A percentile compares a stretch with the other conserved stretches of the same genome.
These are phyloP conservation scores for Phania funesta DNA, from an alignment of 2,888 invertebrate genomes.

Conservation along the genomic window DNA sequence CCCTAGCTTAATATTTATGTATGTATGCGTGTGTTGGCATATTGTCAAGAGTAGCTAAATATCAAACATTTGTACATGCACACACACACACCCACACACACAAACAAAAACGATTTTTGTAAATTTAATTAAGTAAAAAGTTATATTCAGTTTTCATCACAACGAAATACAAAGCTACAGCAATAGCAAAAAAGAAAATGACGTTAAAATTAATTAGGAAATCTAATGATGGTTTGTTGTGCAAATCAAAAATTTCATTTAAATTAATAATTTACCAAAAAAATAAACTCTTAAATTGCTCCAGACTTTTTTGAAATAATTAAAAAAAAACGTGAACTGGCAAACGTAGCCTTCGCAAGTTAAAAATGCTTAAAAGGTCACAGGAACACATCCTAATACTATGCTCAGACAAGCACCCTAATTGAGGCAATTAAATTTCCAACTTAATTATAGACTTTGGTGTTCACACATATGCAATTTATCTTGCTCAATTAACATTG, in stretches of 20 bases:
- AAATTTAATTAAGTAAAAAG: constrained; percentile 51
- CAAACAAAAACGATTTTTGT: constrained; percentile 43
- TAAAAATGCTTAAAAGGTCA: too few relatives aligned
- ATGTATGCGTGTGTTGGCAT: constrained; percentile 42
- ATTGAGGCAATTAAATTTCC: too few relatives aligned
- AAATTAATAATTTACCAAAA: neutral
- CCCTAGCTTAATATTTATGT: neutral
- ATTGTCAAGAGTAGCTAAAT: constrained; percentile 44
- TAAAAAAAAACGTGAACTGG: neutral
- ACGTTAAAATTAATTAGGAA: constrained; percentile 35
- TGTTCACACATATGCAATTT: too few relatives aligned
- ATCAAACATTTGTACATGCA: neutral
- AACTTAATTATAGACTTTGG: too few relatives aligned
- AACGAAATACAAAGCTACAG: neutral
- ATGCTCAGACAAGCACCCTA: too few relatives aligned
- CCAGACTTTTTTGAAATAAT: neutral
- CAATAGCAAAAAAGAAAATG: neutral
- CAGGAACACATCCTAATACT: too few relatives aligned
- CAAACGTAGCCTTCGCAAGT: too few relatives aligned
- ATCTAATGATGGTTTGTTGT: constrained; percentile 1
- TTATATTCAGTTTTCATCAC: constrained; percentile 28
- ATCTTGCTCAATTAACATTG: too few relatives aligned
- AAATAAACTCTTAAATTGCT: neutral
- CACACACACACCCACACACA: neutral
- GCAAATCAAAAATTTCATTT: neutral